Evolutionary conservation across 2,797 vertebrate genomes (phyloP), one percentile per base, ranked within the genome.

Genomic region (Syncerus caffer): DNA sequence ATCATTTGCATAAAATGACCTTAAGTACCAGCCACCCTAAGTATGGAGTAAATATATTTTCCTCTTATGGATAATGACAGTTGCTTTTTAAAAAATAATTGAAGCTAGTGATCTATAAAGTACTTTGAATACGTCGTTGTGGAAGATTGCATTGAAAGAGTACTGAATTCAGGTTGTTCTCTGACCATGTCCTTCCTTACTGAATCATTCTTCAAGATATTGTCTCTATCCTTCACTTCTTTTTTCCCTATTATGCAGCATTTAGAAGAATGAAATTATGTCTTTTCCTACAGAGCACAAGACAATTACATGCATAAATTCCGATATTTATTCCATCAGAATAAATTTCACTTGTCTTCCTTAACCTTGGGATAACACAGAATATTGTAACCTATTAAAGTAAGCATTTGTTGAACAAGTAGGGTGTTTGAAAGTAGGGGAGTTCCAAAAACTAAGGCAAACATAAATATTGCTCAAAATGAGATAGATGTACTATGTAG

Each of bases 261-360:
- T 74, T 85, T 82, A 94, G 78, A 6, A 90, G 95, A 94, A 89
- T 86, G 42, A 94, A 97, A 78, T 83, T 83, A 86, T 83, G 47
- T 57, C 21, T 85, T 95, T 86, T 85, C 17, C 62, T 47, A 67
- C 80, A 97, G 89, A 96, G n/a, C 80, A 64, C 7, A 85, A 67
- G 60, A 45, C 51, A 92, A 57, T 95, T 92, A 60, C 7, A 7
- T 71, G 67, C 67, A 71, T 38, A 71, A 23, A 71, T 38, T 38
- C 34, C 11, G 6, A 38, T 83, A 25, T 55, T 38, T 45, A 3
- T 25, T 95, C 50, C 67, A 85, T 88, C 71, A 90, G 62, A 95
- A 90, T 92, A 84, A 96, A 95, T 85, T 79, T 67, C 92, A 87
- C 62, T 4, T 14, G 4, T 96, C 45, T 57, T 94, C 27, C 67